Evolutionary conservation across 1,140 invertebrate species (phyloP).

Genomic region (Goniozus legneri): DNA sequence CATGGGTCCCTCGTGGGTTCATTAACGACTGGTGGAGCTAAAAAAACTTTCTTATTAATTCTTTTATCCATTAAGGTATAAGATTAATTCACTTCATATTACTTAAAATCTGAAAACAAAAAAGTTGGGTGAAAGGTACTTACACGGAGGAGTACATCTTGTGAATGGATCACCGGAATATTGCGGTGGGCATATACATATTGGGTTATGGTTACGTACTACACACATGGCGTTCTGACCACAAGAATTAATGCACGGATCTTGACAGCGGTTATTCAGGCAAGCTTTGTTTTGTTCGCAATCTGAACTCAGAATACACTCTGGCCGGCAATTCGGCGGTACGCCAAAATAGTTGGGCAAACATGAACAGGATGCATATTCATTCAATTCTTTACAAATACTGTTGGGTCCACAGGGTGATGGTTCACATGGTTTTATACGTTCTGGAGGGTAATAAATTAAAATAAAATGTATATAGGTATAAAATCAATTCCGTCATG

Average conservation of each 20-base stretch:
- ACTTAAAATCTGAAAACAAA: too few species aligned
- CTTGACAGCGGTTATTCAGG: constrained; percentile 70
- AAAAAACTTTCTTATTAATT: too few species aligned
- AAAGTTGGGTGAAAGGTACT: too few species aligned
- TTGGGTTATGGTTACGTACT: constrained; percentile 61
- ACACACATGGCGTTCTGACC: constrained; percentile 62
- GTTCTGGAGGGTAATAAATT: constrained; percentile 50
- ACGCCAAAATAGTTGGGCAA: constrained; percentile 65
- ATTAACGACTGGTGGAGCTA: background rate
- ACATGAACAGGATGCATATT: constrained; percentile 66
- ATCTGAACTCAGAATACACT: constrained; percentile 75
- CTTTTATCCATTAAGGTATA: too few species aligned
- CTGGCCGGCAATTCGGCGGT: constrained; percentile 71
- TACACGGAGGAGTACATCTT: constrained; percentile 60
- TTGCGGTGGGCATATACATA: constrained; percentile 60
- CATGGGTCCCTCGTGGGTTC: constrained; percentile 46
- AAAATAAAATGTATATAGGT: background rate
- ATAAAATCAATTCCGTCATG: background rate
- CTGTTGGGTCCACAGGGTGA: constrained; percentile 74
- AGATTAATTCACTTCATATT: too few species aligned
- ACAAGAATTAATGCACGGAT: constrained; percentile 76
- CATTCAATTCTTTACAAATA: constrained; percentile 64
- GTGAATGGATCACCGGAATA: constrained; percentile 67
- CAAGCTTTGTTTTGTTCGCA: constrained; percentile 73
- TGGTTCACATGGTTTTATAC: constrained; percentile 57